Percentiles rank a stretch among this genome's conserved stretches.
Evolutionary conservation across 1,140 invertebrate species (phyloP).

Genomic region (Drosophila pectinifera): DNA sequence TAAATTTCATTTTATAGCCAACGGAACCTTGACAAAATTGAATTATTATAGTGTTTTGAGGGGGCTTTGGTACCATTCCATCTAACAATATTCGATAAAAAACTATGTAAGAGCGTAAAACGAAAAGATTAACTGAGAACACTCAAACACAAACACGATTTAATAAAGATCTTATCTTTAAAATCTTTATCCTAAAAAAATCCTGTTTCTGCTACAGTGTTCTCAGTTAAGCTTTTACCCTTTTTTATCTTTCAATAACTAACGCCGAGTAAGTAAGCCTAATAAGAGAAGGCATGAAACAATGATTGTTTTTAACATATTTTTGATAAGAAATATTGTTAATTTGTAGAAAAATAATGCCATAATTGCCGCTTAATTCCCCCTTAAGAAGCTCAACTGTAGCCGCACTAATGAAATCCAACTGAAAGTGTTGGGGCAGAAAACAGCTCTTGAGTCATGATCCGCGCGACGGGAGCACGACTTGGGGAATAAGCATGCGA

Average conservation of each 20-base stretch:
- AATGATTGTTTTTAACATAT: not conserved
- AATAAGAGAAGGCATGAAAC: not conserved
- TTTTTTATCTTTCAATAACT: not conserved
- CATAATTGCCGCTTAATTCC: no score
- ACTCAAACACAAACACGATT: no score
- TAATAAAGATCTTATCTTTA: no score
- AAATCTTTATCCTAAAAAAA: no score
- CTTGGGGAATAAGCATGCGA: conserved; percentile 51
- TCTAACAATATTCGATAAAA: no score
- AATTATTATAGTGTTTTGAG: not conserved
- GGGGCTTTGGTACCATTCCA: no score
- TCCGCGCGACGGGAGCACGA: conserved; percentile 26
- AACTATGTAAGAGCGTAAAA: no score
- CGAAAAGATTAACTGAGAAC: no score
- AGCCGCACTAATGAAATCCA: conserved; percentile 28
- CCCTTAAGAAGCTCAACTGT: conserved; percentile 8
- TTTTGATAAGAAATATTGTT: not conserved
- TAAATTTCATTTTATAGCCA: not conserved
- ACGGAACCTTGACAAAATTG: not conserved
- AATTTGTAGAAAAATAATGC: no score
- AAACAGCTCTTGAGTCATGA: conserved; percentile 64
- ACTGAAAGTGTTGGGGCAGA: conserved; percentile 37
- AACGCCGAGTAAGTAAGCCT: no score
- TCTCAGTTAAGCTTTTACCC: not conserved
- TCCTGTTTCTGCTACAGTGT: not conserved